phyloP scores from a whole-genome alignment of 2,797 vertebrate species.

The Chelon auratus region DNA sequence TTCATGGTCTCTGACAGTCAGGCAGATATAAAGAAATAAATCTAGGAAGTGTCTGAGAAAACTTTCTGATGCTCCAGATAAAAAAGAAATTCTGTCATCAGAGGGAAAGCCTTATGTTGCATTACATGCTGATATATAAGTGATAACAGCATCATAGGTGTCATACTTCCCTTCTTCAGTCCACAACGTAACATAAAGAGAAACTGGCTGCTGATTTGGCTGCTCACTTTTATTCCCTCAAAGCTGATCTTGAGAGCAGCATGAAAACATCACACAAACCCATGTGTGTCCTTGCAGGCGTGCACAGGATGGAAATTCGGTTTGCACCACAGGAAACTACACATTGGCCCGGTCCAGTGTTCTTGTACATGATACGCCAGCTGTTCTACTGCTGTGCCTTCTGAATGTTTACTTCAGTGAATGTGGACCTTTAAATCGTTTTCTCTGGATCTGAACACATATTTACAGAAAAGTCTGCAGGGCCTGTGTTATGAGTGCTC shows the following conservation, averaged over 20 bases:
- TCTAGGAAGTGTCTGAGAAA: too few relatives aligned
- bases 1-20: too few relatives aligned
- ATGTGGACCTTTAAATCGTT: slow-evolving; percentile 52
- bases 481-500: neutral
- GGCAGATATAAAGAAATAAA: too few relatives aligned
- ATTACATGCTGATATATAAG: neutral
- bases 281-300: slow-evolving; percentile 16
- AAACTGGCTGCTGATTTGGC: slow-evolving; percentile 30
- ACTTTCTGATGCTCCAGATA: too few relatives aligned
- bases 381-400: slow-evolving; percentile 44
- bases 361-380: slow-evolving; percentile 45
- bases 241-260: slow-evolving; percentile 45
- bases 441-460: slow-evolving; percentile 39
- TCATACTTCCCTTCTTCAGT: slow-evolving; percentile 16
- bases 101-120: too few relatives aligned
- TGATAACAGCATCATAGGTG: neutral
- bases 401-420: slow-evolving; percentile 30
- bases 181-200: slow-evolving; percentile 10
- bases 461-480: slow-evolving; percentile 28
- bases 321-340: slow-evolving; percentile 9
- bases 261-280: slow-evolving; percentile 15
- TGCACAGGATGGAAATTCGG: slow-evolving; percentile 38
- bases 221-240: too few relatives aligned
- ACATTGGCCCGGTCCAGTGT: slow-evolving; percentile 14
- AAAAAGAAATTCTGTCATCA: too few relatives aligned